Evolutionary conservation across 2,797 vertebrate species (phyloP), one percentile per base, ranked within the genome.

Genomic region (Mus minutoides): DNA sequence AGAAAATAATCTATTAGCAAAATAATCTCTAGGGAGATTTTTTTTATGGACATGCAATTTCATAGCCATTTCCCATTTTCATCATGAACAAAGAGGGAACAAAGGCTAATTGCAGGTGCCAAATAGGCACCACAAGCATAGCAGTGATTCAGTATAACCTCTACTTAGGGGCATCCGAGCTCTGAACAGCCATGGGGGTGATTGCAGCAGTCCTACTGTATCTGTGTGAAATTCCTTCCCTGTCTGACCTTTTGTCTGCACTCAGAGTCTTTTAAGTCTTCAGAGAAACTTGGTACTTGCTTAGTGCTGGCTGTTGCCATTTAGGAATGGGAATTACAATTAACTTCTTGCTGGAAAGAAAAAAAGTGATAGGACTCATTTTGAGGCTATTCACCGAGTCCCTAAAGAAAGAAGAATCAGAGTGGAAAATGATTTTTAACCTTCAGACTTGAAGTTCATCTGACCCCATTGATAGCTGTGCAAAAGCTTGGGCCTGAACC

Each of bases 71-170:
- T 58, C 31, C 94, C 46, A 86, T 96, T 83, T 92, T 43, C 83
- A 73, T 91, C 93, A 87, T 64, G 40, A 96, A 94, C 88, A 54
- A 87, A 95, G 86, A 96, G 78, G 83, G 46, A 86, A 92, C 91
- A 79, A 78, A 95, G 82, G 79, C 89, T 96, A 88, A 95, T 95
- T 95, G 94, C 87, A 92, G 75, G 91, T 94, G 69, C 96, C 96
- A 95, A 90, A 95, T 95, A 91, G 62, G 95, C 77, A 87, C 91
- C 64, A 14, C 46, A 67, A 54, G 76, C 95, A 84, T 89, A 26
- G 26, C 40, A 52, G 1, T 76, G 76, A 94, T 43, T 96, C 52
- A 91, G 69, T 24, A 40, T 31, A 56, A 86, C 17, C 75, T 97
- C 80, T 56, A 75, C 24, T 84, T 71, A 46, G 92, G 62, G 58